Base-by-base conservation (phyloP, 2,797 vertebrate genomes). In the Micropoecilia bifurca region DNA sequence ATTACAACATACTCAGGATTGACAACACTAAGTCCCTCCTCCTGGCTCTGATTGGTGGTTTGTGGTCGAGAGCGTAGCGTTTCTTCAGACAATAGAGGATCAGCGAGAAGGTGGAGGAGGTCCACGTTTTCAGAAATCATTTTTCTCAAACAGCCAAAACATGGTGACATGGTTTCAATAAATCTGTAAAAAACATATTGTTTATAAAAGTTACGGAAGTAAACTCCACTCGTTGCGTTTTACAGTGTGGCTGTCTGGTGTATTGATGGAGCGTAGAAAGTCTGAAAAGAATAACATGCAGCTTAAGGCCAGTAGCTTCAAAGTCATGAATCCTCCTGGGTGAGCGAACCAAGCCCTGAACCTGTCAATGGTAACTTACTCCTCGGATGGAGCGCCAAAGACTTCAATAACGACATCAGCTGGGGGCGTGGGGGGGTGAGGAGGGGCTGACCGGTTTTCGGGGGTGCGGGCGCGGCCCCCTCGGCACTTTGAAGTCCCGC, bases 291-390 rank as follows among this genome's bases (percentile, higher is more conserved):
- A 97, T 97, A 97, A 97, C 97, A 97, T 96, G 96, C 94, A 93
- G 97, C 97, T 98, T 97, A 97, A 97, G 97, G 96, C 97, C 97
- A 97, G 98, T 97, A 97, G 96, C 97, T 97, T 98, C 97, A 98
- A 99, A 98, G 98, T 96, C 95, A 96, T 96, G 95, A 97, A 97
- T 97, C 95, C 97, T 97, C 97, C 90, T 93, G 97, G 97, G 97
- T 94, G 95, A 84, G 95, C 92, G 84, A 94, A 95, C 95, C 95
- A 95, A 97, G 96, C 95, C 96, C 95, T 97, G 93, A 97, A 97
- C 96, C 97, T 97, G 97, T 98, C 97, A 97, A 96, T 97, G 96
- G 97, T 96, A 98, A 97, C 97, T 97, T 96, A 95, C 95, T 96
- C 96, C 93, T 92, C 80, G 95, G 96, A 92, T 94, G 95, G 96